phyloP scores from a whole-genome alignment of 2,113 vertebrate species.

The Benitochromis conjunctus region DNA sequence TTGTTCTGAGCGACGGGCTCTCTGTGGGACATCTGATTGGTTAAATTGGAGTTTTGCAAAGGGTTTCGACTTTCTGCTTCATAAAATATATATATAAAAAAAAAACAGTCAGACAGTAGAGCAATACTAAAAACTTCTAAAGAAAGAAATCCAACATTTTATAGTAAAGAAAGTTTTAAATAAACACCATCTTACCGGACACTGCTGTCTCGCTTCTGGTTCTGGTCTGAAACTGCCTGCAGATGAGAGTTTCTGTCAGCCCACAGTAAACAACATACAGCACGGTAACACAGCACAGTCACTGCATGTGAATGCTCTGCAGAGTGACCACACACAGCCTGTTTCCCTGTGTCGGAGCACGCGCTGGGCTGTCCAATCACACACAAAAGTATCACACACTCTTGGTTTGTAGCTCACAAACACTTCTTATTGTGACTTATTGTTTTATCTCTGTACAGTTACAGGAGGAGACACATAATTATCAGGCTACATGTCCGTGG shows the following conservation, averaged over 20 bases:
- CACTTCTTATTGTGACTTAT: too few relatives aligned
- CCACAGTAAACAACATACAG: background rate
- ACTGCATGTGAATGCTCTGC: background rate
- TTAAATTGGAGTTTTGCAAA: conserved; percentile 66
- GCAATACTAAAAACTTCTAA: background rate
- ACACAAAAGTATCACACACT: too few relatives aligned
- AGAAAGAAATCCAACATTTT: background rate
- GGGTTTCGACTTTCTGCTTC: conserved; percentile 45
- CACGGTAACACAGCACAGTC: background rate
- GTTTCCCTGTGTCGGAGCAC: too few relatives aligned
- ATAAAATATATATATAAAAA: background rate
- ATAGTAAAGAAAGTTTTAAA: background rate
- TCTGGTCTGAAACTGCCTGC: conserved; percentile 76
- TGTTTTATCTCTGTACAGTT: too few relatives aligned
- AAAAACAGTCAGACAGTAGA: background rate
- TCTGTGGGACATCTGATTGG: conserved; percentile 69
- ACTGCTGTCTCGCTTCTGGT: conserved; percentile 20
- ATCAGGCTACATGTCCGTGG: too few relatives aligned
- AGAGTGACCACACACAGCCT: background rate
- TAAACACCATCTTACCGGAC: conserved; percentile 53
- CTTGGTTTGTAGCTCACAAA: too few relatives aligned
- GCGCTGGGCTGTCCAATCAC: too few relatives aligned
- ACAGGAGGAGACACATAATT: too few relatives aligned
- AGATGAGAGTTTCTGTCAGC: background rate
- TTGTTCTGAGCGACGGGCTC: conserved; percentile 22